phyloP scores from a whole-genome alignment of 2,888 invertebrate genomes.

The Apamea crenata region DNA sequence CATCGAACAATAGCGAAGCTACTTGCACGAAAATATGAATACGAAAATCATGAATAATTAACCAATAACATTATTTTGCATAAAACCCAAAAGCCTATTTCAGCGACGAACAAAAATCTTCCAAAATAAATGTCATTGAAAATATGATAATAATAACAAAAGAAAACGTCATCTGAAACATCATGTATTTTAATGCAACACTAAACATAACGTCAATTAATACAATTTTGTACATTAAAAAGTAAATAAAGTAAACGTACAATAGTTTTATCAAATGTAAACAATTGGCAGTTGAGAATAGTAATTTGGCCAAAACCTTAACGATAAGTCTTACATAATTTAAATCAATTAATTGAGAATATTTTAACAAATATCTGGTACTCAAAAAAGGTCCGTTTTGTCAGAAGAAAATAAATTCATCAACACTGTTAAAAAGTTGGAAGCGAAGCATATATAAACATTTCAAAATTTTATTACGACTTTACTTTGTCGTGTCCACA shows the following conservation, averaged over 20 bases:
- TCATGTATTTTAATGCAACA: constrained; percentile 86
- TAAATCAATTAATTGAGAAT: constrained; percentile 58
- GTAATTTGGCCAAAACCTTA: constrained; percentile 81
- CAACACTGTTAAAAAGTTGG: constrained; percentile 40
- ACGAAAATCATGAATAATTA: constrained; percentile 66
- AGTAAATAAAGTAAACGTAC: constrained; percentile 75
- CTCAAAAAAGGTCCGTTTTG: constrained; percentile 18
- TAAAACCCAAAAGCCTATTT: constrained; percentile 70
- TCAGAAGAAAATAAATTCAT: constrained; percentile 24
- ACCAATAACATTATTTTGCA: constrained; percentile 68
- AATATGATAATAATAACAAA: constrained; percentile 80
- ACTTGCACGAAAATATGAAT: constrained; percentile 86
- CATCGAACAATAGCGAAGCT: constrained; percentile 75
- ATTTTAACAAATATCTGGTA: constrained; percentile 42
- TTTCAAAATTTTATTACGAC: constrained; percentile 47
- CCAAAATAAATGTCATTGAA: constrained; percentile 88
- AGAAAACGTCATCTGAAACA: constrained; percentile 80
- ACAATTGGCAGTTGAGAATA: constrained; percentile 83
- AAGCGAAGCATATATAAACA: constrained; percentile 55
- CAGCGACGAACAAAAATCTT: constrained; percentile 83
- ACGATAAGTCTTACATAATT: constrained; percentile 67
- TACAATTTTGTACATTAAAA: constrained; percentile 78
- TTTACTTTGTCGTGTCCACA: constrained; percentile 22
- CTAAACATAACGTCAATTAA: constrained; percentile 85
- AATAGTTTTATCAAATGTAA: constrained; percentile 74